phyloP scores from a whole-genome alignment of 2,888 invertebrate species.

The Apeira syringaria region DNA sequence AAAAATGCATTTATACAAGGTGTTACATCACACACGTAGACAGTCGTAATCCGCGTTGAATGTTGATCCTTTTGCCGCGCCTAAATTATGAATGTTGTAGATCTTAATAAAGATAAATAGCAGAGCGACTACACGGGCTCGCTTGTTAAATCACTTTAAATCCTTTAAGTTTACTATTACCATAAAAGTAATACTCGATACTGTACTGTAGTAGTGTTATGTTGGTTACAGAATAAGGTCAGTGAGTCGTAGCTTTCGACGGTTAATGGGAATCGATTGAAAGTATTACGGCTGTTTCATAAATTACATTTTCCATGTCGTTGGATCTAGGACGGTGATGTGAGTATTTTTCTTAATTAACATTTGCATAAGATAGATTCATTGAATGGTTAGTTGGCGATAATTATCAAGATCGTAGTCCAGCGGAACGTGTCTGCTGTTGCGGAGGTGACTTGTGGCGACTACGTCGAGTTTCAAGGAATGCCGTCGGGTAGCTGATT shows the following conservation, averaged over 20 bases:
- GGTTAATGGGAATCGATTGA: constrained; percentile 39
- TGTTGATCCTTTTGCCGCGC: constrained; percentile 42
- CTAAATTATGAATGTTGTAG: constrained; percentile 46
- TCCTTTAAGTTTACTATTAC: constrained; percentile 47
- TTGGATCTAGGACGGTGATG: constrained; percentile 37
- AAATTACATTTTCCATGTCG: constrained; percentile 45
- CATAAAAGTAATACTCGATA: constrained; percentile 34
- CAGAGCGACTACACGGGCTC: constrained; percentile 43
- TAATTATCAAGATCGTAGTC: constrained; percentile 28
- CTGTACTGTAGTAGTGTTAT: constrained; percentile 23
- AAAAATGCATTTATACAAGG: constrained; percentile 26
- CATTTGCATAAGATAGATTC: constrained; percentile 36
- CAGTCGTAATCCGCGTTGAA: constrained; percentile 49
- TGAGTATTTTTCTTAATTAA: constrained; percentile 32
- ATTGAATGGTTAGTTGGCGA: constrained; percentile 30
- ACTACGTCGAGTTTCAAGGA: constrained; percentile 54
- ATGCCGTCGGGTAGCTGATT: constrained; percentile 70
- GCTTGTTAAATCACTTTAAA: constrained; percentile 40
- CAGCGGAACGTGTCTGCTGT: constrained; percentile 32
- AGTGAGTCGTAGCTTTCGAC: constrained; percentile 38
- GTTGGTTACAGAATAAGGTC: constrained; percentile 41
- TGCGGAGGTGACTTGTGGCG: constrained; percentile 53
- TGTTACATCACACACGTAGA: constrained; percentile 35
- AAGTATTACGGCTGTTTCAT: constrained; percentile 37
- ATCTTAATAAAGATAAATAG: constrained; percentile 66